Base-by-base conservation (phyloP, 2,797 vertebrate genomes). In the Coilia nasus region DNA sequence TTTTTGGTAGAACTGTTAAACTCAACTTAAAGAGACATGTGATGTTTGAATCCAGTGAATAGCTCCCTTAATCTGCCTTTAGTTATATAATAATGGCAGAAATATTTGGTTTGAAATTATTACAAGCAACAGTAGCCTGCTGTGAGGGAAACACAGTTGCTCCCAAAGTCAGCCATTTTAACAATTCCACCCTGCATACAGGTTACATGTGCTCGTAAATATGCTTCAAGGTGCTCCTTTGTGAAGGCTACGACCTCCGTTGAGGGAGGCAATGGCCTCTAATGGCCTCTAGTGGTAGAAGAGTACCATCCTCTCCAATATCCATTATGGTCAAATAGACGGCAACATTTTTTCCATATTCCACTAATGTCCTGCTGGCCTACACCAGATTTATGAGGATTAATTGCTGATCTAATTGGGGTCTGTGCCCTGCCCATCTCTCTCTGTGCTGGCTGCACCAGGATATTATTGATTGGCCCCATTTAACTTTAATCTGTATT, bases 321-420 rank as follows among this genome's bases (percentile, higher is more conserved):
- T 78, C 35, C 15, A 44, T 7, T 0, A 44, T 78, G 31, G 7
- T 44, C 31, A 44, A 7, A 44, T 78, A 17, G 31, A 78, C 71
- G 6, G 71, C 35, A 78, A 78, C 17, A 10, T 78, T 21, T 21
- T 44, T 41, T 9, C 50, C 14, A 44, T 44, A 78, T 41, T n/a
- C 31, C 71, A 6, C 35, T 21, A 44, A 78, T 35, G 71, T 23
- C 31, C 6, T 41, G 3, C 67, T 75, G 67, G 67, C 35, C 71
- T 19, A 21, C 71, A 17, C 9, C 71, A 78, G 71, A 78, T 78
- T 92, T 91, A 94, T 93, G 89, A 92, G 91, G 88, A 95, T 93
- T 91, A 93, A 93, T 94, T 90, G 91, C 86, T 88, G 85, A 90
- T 91, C 89, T 91, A 84, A 88, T 85, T 88, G 87, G 85, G 87